Conservation (phyloP, 2,888 invertebrate species). For the Apantesis nais region DNA sequence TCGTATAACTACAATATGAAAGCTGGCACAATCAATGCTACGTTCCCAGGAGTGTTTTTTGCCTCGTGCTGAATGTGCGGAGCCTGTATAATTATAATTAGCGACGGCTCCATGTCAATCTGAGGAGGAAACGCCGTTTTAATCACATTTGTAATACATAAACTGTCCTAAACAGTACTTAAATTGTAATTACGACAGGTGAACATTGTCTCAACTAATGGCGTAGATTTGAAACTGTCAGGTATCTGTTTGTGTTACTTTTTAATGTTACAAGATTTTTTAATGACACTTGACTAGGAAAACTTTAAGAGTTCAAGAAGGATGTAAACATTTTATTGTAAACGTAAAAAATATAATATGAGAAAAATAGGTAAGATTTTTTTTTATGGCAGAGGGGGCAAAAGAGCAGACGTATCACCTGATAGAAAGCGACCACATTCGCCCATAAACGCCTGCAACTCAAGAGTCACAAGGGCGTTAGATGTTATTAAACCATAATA, state of each 20-base stretch:
- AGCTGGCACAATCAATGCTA: conserved; percentile 49
- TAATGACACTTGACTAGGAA: neutral
- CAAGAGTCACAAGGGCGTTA: too few relatives aligned
- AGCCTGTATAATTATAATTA: conserved; percentile 63
- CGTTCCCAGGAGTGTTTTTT: conserved; percentile 63
- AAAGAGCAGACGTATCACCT: too few relatives aligned
- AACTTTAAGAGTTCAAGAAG: neutral
- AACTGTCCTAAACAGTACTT: conserved; percentile 29
- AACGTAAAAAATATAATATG: too few relatives aligned
- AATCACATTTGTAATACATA: conserved; percentile 30
- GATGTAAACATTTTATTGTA: neutral
- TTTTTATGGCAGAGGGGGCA: too few relatives aligned
- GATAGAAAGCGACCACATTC: too few relatives aligned
- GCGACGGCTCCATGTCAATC: conserved; percentile 59
- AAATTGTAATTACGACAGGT: conserved; percentile 27
- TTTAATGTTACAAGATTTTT: neutral
- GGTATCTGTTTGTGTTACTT: neutral
- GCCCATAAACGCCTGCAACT: too few relatives aligned
- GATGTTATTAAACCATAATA: neutral
- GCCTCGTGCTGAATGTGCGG: conserved; percentile 52
- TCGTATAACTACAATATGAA: conserved; percentile 47
- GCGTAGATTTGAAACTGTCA: neutral
- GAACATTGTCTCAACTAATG: conserved; percentile 9
- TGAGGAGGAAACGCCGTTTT: conserved; percentile 60
- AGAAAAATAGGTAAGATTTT: too few relatives aligned